Evolutionary conservation across 2,113 vertebrate species (phyloP).

Genomic region (Prietella phreatophila): DNA sequence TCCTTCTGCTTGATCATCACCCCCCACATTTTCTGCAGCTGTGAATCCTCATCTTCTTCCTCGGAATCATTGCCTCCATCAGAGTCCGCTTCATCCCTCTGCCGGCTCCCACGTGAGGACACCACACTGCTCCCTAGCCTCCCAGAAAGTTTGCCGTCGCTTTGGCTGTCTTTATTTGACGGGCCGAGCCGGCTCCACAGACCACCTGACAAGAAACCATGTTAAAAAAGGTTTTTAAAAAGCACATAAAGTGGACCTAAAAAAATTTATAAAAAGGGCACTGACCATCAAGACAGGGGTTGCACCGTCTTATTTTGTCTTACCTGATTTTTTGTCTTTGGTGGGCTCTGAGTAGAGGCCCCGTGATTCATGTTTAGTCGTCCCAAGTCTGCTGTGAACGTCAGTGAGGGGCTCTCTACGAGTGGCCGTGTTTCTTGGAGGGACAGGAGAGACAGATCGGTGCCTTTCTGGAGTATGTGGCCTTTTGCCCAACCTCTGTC

Average conservation of each 20-base stretch:
- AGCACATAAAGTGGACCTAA: background rate
- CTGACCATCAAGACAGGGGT: background rate
- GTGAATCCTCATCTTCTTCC: slow-evolving; percentile 87
- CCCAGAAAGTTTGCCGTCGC: slow-evolving; percentile 55
- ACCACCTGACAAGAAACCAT: slow-evolving; percentile 68
- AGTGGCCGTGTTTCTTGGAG: slow-evolving; percentile 62
- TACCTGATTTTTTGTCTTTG: slow-evolving; percentile 89
- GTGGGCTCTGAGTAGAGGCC: slow-evolving; percentile 73
- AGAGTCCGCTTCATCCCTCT: slow-evolving; percentile 44
- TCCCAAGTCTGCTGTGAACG: slow-evolving; percentile 89
- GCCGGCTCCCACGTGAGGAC: slow-evolving; percentile 50
- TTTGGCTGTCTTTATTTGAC: slow-evolving; percentile 70
- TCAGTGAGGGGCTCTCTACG: slow-evolving; percentile 84
- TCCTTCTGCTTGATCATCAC: slow-evolving; percentile 96
- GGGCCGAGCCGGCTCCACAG: slow-evolving; percentile 94
- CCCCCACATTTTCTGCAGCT: slow-evolving; percentile 92
- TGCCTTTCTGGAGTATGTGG: slow-evolving; percentile 80
- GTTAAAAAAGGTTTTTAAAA: background rate
- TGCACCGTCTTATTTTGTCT: background rate
- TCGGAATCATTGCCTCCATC: slow-evolving; percentile 40
- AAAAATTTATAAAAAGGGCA: background rate
- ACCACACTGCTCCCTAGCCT: background rate
- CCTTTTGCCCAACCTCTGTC: slow-evolving; percentile 90
- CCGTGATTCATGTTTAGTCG: slow-evolving; percentile 77
- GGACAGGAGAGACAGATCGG: slow-evolving; percentile 68